Evolutionary conservation across 2,888 invertebrate genomes (phyloP).

Genomic region (Lochmaea crataegi): DNA sequence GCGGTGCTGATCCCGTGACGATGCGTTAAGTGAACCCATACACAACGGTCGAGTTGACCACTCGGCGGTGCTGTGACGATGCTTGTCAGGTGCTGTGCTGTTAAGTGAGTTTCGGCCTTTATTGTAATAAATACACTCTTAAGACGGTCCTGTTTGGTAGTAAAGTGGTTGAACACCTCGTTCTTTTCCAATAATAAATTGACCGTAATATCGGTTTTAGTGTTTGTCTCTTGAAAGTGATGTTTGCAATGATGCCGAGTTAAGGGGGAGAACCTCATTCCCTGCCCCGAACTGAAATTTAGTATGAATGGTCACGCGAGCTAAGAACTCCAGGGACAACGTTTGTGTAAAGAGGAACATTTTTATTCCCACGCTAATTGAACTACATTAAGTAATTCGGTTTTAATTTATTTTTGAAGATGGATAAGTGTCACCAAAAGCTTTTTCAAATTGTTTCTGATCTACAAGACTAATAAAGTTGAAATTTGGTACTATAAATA

Average conservation of each 20-base stretch:
- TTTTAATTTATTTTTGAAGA: not conserved
- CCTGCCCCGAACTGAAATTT: slow-evolving; percentile 43
- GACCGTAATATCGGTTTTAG: slow-evolving; percentile 39
- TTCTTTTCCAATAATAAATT: slow-evolving; percentile 18
- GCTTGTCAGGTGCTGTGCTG: too few relatives aligned
- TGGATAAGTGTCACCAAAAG: too few relatives aligned
- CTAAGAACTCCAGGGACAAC: not conserved
- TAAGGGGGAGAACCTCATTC: slow-evolving; percentile 38
- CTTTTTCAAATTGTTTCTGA: too few relatives aligned
- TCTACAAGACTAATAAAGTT: too few relatives aligned
- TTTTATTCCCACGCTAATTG: not conserved
- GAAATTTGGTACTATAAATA: too few relatives aligned
- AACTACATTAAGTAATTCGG: not conserved
- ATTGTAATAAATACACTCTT: too few relatives aligned
- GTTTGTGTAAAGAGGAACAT: slow-evolving; percentile 3
- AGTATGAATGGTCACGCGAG: slow-evolving; percentile 46
- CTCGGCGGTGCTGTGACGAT: too few relatives aligned
- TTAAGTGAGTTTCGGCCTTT: too few relatives aligned
- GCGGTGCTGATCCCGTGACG: too few relatives aligned
- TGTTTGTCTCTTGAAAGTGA: slow-evolving; percentile 44
- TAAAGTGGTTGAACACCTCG: slow-evolving; percentile 20
- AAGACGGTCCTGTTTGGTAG: slow-evolving; percentile 1
- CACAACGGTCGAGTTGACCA: too few relatives aligned
- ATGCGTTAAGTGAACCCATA: too few relatives aligned
- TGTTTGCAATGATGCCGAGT: slow-evolving; percentile 46